phyloP scores from a whole-genome alignment of 2,797 vertebrate genomes.

The Anolis apletophallus region DNA sequence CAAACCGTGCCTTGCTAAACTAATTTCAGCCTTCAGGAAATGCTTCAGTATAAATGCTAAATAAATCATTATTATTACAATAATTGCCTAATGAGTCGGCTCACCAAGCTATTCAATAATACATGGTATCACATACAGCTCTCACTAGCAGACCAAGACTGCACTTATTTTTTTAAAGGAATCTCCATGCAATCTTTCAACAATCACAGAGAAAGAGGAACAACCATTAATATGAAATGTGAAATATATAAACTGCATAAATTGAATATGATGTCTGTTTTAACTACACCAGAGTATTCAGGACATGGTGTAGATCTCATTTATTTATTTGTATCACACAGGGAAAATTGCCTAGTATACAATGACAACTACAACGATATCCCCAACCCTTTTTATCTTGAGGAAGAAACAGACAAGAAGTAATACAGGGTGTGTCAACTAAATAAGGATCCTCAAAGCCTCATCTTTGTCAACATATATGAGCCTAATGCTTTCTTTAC shows the following conservation, averaged over 20 bases:
- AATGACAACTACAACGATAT: background rate
- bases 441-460: background rate
- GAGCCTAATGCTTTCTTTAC: background rate
- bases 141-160: constrained; percentile 57
- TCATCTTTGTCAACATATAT: background rate
- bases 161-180: constrained; percentile 54
- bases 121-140: constrained; percentile 49
- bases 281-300: background rate
- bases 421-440: background rate
- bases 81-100: constrained; percentile 60
- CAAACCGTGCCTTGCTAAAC: constrained; percentile 12
- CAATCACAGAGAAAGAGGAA: constrained; percentile 18
- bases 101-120: constrained; percentile 65
- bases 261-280: background rate
- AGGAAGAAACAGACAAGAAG: background rate
- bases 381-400: background rate
- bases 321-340: background rate
- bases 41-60: constrained; percentile 36
- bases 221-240: background rate
- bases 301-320: background rate
- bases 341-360: background rate
- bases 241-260: background rate
- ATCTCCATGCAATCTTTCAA: constrained; percentile 47
- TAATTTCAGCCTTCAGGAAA: constrained; percentile 26
- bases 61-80: constrained; percentile 29